These are phyloP conservation scores for Urophycis tenuis DNA, from an alignment of 2,797 vertebrate species.

Conservation along the genomic window DNA sequence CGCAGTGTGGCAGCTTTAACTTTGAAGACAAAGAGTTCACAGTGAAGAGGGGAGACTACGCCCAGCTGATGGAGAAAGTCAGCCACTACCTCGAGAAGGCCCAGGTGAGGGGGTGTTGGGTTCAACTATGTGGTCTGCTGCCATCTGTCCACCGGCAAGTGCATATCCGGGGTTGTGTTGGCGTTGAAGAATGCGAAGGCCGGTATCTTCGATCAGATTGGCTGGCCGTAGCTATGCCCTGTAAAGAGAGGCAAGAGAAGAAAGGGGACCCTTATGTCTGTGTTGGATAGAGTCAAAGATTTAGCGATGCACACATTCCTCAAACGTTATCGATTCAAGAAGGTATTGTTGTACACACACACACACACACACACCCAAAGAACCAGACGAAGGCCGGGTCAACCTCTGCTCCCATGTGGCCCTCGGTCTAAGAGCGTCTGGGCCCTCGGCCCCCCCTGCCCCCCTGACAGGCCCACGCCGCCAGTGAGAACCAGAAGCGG, in stretches of 20 bases:
- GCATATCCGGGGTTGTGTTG: not conserved
- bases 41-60: slow-evolving; percentile 83
- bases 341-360: not conserved
- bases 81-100: slow-evolving; percentile 77
- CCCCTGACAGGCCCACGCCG: slow-evolving; percentile 66
- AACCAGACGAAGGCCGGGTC: not conserved
- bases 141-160: not conserved
- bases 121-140: not conserved
- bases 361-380: no score
- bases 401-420: not conserved
- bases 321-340: not conserved
- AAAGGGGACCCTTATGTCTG: not conserved
- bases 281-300: not conserved
- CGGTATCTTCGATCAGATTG: not conserved
- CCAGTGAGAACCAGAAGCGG: slow-evolving; percentile 78
- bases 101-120: slow-evolving; percentile 64
- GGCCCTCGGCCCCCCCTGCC: not conserved
- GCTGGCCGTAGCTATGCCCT: not conserved
- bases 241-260: not conserved
- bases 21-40: slow-evolving; percentile 75
- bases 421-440: not conserved
- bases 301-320: not conserved
- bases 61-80: slow-evolving; percentile 79
- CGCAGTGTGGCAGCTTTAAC: slow-evolving; percentile 69
- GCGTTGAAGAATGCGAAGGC: not conserved